These are phyloP conservation scores for Pluvialis apricaria DNA, from an alignment of 2,113 vertebrate species.

Conservation along the genomic window DNA sequence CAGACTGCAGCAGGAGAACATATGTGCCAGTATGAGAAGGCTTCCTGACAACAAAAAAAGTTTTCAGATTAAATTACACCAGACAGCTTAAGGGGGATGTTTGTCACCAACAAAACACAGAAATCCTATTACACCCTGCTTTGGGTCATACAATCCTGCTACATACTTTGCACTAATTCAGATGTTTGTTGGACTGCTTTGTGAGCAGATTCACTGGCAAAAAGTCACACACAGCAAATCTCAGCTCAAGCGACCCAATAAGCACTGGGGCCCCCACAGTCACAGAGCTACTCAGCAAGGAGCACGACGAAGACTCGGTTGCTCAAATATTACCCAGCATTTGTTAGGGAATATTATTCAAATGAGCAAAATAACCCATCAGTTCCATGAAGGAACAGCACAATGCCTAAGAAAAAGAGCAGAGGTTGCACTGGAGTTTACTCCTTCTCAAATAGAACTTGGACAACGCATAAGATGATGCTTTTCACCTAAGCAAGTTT, in stretches of 20 bases:
- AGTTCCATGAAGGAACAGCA: neutral
- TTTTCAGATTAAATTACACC: neutral
- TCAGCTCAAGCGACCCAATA: neutral
- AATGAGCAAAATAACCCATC: neutral
- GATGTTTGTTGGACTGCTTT: neutral
- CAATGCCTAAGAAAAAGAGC: neutral
- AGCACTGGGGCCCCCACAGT: neutral
- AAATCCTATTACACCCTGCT: neutral
- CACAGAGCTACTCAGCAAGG: neutral
- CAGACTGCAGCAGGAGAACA: neutral
- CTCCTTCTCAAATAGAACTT: neutral
- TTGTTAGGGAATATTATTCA: neutral
- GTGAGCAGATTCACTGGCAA: neutral
- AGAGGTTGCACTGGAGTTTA: neutral
- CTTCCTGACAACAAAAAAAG: neutral
- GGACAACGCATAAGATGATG: rapidly evolving
- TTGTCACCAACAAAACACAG: neutral
- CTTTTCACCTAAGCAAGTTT: neutral
- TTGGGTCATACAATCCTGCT: neutral
- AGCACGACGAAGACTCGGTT: neutral
- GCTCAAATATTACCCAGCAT: neutral
- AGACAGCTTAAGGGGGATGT: neutral
- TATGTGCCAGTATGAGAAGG: neutral
- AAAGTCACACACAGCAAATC: neutral
- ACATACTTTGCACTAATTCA: neutral